Base-by-base conservation (phyloP, 2,797 vertebrate genomes). In the Intellagama lesueurii region DNA sequence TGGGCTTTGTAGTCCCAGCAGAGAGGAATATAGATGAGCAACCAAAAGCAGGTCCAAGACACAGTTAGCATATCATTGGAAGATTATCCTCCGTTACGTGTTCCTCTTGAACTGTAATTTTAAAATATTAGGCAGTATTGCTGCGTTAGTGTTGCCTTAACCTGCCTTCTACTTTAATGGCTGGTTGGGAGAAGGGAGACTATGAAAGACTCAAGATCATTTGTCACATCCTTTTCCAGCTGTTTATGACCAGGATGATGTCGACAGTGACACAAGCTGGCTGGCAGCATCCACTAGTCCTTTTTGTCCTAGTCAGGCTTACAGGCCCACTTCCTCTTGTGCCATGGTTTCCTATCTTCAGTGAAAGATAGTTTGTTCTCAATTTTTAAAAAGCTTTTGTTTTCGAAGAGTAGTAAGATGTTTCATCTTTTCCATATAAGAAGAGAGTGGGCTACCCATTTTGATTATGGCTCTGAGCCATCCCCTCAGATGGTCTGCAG, bases 401-500 rank as follows among this genome's bases (percentile, higher is more conserved):
- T 75, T 76, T 40, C 32, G 30, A 64, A 22, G 30, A 22, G 35
- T n/a, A 47, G 69, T 75, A 28, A 86, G 14, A 26, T 44, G 24
- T 47, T 35, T 28, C n/a, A 44, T 47, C 24, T 44, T 56, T 81
- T 8, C 26, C 52, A 56, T 40, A 9, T 28, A 81, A 72, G 32
- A 76, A 28, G 30, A 12, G 47, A 47, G 47, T 60, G 78, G 32
- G 26, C 19, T 81, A 80, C 30, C 78, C 32, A 56, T 16, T 87
- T 81, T 73, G 68, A 47, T 24, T 64, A 60, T 81, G 79, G 79
- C 86, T 81, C 16, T 60, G 49, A 69, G 69, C 69, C 86, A 87
- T 82, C 26, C 28, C 69, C 85, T 70, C n/a, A 69, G 68, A 72
- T 16, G 30, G 35, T 73, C 70, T 87, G 86, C 35, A 81, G 69